phyloP scores from a whole-genome alignment of 1,140 invertebrate species.

The Drosophila lowei region DNA sequence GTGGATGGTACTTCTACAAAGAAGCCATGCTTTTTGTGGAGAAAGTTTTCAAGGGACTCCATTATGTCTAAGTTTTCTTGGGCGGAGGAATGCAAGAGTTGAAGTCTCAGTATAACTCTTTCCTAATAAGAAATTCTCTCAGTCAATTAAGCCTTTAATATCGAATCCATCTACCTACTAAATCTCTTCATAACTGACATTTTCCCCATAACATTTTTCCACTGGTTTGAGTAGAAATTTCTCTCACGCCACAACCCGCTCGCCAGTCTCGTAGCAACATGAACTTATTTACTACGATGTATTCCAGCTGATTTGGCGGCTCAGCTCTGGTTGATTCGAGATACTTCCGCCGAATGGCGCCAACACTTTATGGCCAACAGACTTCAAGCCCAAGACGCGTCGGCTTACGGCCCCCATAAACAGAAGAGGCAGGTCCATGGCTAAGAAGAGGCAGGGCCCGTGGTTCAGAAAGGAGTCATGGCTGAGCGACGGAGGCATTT shows the following conservation, averaged over 20 bases:
- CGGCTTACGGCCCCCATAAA: slow-evolving; percentile 51
- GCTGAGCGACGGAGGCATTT: too few relatives aligned
- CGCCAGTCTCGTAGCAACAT: background rate
- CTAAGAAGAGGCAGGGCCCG: background rate
- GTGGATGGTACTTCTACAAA: too few relatives aligned
- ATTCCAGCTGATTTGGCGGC: slow-evolving; percentile 48
- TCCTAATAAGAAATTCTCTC: background rate
- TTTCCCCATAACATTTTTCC: too few relatives aligned
- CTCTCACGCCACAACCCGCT: too few relatives aligned
- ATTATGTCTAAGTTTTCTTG: too few relatives aligned
- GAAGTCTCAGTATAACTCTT: background rate
- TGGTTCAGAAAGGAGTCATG: slow-evolving; percentile 17
- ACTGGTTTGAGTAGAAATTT: background rate
- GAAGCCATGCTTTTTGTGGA: background rate
- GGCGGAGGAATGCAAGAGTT: background rate
- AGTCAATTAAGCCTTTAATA: background rate
- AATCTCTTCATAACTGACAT: slow-evolving; percentile 6
- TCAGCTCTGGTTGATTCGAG: slow-evolving; percentile 41
- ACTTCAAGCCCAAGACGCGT: slow-evolving; percentile 30
- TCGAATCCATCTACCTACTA: background rate
- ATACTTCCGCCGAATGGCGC: slow-evolving; percentile 48
- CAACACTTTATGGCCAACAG: slow-evolving; percentile 58
- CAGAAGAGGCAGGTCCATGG: slow-evolving; percentile 4
- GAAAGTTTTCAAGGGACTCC: background rate
- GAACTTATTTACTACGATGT: slow-evolving; percentile 1